Evolutionary conservation across 23 tunicate genomes (phyloP).

Genomic region (Aplidium turbinatum): DNA sequence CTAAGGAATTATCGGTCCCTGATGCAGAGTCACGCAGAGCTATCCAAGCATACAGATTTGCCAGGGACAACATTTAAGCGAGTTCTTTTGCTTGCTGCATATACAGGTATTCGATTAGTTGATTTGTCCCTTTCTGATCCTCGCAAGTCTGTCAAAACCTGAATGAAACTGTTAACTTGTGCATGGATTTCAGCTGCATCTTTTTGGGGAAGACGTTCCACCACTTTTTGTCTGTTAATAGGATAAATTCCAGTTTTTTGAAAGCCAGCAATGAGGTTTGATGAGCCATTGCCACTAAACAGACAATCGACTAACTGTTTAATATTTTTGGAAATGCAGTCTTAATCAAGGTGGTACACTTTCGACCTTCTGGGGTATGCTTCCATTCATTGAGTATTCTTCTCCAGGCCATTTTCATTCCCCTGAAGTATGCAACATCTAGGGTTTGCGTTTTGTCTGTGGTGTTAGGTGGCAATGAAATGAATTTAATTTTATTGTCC

Average conservation of each 20-base stretch:
- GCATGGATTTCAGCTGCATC: background rate
- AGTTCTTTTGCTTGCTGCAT: conserved; percentile 3
- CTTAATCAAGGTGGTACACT: conserved; percentile 9
- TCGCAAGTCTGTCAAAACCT: background rate
- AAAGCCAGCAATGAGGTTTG: conserved; percentile 26
- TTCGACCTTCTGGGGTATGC: conserved; percentile 8
- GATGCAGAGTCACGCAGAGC: conserved; percentile 2
- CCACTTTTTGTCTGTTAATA: conserved; percentile 2
- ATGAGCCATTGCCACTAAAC: conserved; percentile 23
- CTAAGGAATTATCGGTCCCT: background rate
- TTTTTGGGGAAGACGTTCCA: conserved; percentile 13
- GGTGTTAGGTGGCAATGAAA: conserved; percentile 1
- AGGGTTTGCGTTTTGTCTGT: no score
- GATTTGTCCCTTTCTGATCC: background rate
- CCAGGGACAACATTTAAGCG: conserved; percentile 15
- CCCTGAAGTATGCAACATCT: background rate
- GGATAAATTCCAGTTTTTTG: conserved; percentile 1
- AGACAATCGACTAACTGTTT: conserved; percentile 7
- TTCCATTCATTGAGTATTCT: conserved; percentile 5
- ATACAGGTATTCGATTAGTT: background rate
- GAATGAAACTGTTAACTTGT: no score
- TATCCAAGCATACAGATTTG: conserved; percentile 10
- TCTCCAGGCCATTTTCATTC: conserved; percentile 22
- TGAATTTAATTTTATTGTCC: conserved; percentile 5
- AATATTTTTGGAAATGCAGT: conserved; percentile 17